These are phyloP conservation scores for Rhynchotus rufescens DNA, from an alignment of 2,797 vertebrate species.

Conservation along the genomic window DNA sequence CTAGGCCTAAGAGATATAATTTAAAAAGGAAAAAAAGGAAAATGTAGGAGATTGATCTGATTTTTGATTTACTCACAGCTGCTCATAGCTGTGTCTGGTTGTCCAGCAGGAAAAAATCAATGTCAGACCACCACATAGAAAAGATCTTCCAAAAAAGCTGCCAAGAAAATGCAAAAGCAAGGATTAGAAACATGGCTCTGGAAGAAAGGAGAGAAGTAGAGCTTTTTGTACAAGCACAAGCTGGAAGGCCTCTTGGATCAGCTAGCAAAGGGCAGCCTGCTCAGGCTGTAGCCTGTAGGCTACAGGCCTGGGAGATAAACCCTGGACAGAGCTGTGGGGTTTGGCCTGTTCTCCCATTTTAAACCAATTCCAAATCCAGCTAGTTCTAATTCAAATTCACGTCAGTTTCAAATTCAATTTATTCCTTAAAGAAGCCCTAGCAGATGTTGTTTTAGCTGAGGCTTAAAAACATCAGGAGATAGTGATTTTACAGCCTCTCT, in stretches of 20 bases:
- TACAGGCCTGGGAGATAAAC: neutral
- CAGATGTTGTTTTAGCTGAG: neutral
- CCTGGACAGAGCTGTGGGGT: rapidly evolving
- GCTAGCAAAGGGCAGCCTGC: neutral
- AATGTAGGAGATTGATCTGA: neutral
- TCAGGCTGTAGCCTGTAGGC: neutral
- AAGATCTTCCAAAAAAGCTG: neutral
- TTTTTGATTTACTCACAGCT: neutral
- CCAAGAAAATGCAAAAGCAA: neutral
- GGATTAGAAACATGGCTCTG: neutral
- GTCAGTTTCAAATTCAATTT: neutral
- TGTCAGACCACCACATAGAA: neutral
- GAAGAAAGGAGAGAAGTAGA: neutral
- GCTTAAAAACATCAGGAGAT: neutral
- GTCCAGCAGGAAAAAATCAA: neutral
- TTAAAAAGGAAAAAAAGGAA: neutral
- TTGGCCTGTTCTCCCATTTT: neutral
- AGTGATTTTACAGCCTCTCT: neutral
- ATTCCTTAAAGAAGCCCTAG: neutral
- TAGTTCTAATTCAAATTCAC: neutral
- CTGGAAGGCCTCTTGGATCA: neutral
- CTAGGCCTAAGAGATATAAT: neutral
- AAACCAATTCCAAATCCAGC: neutral
- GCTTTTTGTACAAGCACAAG: neutral
- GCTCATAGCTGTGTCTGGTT: neutral